Percentiles rank a stretch among this genome's conserved stretches.
phyloP scores from a whole-genome alignment of 2,797 vertebrate genomes.

The Anguilla obscura region DNA sequence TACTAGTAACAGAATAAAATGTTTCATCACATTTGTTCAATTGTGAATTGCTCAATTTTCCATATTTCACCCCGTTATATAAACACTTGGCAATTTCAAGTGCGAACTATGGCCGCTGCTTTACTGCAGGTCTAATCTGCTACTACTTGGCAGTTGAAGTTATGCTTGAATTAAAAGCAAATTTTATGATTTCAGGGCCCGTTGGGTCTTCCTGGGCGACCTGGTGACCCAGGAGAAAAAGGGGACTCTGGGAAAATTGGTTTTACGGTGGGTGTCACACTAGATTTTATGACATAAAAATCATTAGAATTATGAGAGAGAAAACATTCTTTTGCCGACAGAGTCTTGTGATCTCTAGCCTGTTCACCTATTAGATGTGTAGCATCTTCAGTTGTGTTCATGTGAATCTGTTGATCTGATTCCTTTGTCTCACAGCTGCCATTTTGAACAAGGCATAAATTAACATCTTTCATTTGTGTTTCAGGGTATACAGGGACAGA shows the following conservation, averaged over 20 bases:
- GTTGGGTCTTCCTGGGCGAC: constrained; percentile 78
- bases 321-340: too few species aligned
- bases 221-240: constrained; percentile 77
- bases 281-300: neutral
- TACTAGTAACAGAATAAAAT: neutral
- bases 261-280: constrained; percentile 56
- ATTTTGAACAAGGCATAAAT: neutral
- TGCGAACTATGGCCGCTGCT: neutral
- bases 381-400: neutral
- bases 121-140: too few species aligned
- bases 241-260: constrained; percentile 71
- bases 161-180: neutral
- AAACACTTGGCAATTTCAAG: neutral
- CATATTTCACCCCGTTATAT: neutral
- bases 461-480: constrained; percentile 43
- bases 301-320: neutral
- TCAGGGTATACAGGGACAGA: constrained; percentile 74
- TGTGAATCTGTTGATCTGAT: neutral
- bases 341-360: neutral
- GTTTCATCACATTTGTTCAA: neutral
- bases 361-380: neutral
- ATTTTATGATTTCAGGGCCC: constrained; percentile 70
- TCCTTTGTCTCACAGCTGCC: neutral
- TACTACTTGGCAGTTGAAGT: neutral
- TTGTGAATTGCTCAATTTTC: neutral